Conservation (phyloP, 2,113 vertebrate genomes). For the Ceratotherium simum region DNA sequence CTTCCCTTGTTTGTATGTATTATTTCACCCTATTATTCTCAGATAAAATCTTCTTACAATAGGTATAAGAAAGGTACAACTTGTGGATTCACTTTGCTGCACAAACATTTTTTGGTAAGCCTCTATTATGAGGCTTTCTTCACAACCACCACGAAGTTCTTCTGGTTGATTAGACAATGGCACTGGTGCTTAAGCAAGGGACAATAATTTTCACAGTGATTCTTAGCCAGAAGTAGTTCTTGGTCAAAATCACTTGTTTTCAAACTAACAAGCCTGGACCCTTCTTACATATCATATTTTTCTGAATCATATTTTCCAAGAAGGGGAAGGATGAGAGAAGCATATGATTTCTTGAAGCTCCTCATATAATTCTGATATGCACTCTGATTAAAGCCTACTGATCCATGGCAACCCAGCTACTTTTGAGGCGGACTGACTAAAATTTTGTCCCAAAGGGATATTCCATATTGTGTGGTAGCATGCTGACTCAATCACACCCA, state of each 20-base stretch:
- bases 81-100: not conserved
- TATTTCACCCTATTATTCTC: not conserved
- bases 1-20: not conserved
- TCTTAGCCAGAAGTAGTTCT: conserved; percentile 32
- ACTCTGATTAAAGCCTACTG: not conserved
- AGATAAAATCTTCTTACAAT: conserved; percentile 12
- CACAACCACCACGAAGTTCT: not conserved
- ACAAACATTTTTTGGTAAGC: not conserved
- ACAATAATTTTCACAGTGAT: not conserved
- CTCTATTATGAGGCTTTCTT: not conserved
- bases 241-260: conserved; percentile 51
- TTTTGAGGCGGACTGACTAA: not conserved
- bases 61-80: not conserved
- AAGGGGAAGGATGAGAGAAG: not conserved
- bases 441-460: not conserved
- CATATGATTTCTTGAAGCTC: not conserved
- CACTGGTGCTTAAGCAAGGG: not conserved
- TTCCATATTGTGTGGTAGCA: not conserved
- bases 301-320: conserved; percentile 24
- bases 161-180: not conserved
- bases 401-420: not conserved
- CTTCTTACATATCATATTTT: not conserved
- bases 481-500: not conserved
- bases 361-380: not conserved
- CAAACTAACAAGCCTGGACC: not conserved